Percentiles rank a stretch among this genome's conserved stretches.
These are phyloP conservation scores for Hemiscyllium ocellatum DNA, from an alignment of 2,113 vertebrate species.

Conservation along the genomic window DNA sequence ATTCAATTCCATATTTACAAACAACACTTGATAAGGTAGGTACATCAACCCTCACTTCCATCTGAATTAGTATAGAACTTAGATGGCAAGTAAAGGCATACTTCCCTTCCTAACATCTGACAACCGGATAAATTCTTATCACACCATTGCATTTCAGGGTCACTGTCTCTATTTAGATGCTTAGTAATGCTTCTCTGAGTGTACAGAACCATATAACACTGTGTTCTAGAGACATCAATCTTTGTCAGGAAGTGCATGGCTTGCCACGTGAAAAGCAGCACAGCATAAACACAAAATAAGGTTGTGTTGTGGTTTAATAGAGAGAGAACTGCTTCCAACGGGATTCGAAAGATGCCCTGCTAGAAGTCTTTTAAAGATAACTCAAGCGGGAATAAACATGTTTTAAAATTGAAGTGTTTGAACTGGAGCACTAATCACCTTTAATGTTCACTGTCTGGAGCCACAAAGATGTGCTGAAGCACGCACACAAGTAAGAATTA, in stretches of 20 bases:
- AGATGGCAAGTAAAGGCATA: background rate
- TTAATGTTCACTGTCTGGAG: constrained; percentile 14
- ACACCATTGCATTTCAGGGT: background rate
- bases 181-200: background rate
- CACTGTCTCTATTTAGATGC: background rate
- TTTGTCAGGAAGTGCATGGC: constrained; percentile 2
- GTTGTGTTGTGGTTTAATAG: background rate
- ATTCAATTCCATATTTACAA: background rate
- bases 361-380: background rate
- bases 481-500: constrained; percentile 24
- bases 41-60: background rate
- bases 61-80: background rate
- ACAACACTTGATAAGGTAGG: background rate
- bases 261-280: background rate
- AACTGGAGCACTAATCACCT: constrained; percentile 19
- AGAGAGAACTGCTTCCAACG: background rate
- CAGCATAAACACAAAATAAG: background rate
- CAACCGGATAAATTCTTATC: background rate
- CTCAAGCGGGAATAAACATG: background rate
- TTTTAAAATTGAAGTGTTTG: constrained; percentile 16
- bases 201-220: background rate
- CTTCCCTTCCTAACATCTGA: background rate
- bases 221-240: background rate
- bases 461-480: constrained; percentile 1
- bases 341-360: background rate